These are phyloP conservation scores for Microcebus jonahi DNA, from an alignment of 2,113 vertebrate genomes.

Conservation along the genomic window DNA sequence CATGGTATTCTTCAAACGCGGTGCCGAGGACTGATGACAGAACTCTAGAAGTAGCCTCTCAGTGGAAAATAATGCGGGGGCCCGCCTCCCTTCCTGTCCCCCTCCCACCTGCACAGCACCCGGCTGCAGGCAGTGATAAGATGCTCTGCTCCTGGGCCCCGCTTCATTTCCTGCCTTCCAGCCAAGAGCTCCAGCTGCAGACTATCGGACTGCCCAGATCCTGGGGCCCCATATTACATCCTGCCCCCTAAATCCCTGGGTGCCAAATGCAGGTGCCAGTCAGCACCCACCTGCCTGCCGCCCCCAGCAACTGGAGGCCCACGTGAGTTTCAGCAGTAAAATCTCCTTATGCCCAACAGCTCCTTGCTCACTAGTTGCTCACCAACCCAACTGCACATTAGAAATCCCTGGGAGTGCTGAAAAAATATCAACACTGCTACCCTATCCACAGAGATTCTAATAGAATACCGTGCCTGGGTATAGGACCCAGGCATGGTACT, in stretches of 20 bases:
- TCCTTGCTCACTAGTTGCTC: not conserved
- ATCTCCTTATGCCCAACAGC: not conserved
- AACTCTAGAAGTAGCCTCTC: not conserved
- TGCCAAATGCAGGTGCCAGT: not conserved
- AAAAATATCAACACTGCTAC: not conserved
- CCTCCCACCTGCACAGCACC: not conserved
- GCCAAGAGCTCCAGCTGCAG: not conserved
- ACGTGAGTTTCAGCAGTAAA: not conserved
- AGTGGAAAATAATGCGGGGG: not conserved
- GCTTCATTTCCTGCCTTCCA: not conserved
- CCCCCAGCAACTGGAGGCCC: not conserved
- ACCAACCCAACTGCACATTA: not conserved
- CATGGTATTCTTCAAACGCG: not conserved
- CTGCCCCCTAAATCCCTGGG: not conserved
- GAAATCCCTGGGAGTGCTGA: not conserved
- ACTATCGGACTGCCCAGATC: not conserved
- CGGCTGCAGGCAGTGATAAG: slow-evolving; percentile 23
- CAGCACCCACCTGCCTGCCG: not conserved
- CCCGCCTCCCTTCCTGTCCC: not conserved
- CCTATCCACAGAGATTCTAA: not conserved
- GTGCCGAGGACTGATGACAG: not conserved
- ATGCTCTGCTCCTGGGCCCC: not conserved
- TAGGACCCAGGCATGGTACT: not conserved
- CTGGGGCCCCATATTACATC: not conserved
- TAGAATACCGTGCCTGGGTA: not conserved